Base-by-base conservation (phyloP, 1,140 invertebrate species). In the Chelonus insularis region DNA sequence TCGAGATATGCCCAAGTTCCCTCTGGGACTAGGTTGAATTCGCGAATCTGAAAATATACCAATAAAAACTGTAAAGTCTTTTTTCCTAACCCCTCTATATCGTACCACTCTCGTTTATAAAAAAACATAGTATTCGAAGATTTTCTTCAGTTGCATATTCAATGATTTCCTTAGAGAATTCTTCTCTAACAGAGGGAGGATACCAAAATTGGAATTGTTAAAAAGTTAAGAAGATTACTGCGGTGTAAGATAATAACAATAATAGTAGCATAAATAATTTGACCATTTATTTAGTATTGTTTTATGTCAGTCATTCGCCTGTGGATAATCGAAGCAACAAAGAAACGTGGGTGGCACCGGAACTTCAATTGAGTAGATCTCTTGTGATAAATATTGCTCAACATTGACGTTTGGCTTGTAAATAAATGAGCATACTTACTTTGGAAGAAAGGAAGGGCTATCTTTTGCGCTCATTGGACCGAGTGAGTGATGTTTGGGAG, bases 91-190 rank as follows among this genome's bases (percentile, higher is more conserved):
- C 57, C 51, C 56, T 51, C 39, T 34, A 41, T 55, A 12, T 41
- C 29, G 43, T 23, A n/a, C 36, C 23, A 16, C 51, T 20, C 41
- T 70, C 74, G 74, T 78, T 80, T 74, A 78, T 79, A 79, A 79
- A 80, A 81, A 81, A 82, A 79, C 74, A 79, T 75, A 86, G 86
- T 86, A 86, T 86, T 82, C 84, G 78, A 82, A 77, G 77, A 79
- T 81, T 80, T 79, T 64, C 74, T 77, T 79, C 77, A 77, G 78
- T 84, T 85, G 84, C 85, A 85, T 86, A 86, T 83, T 85, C 85
- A 85, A 86, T 87, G 85, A 87, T 86, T 87, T 87, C 86, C 86
- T 86, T 81, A 72, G 85, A 86, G 86, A 86, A n/a, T n/a, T n/a
- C 73, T 78, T 74, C 60, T 60, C 16, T 63, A 60, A 63, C 37